Evolutionary conservation across 1,140 invertebrate species (phyloP), one percentile per base, ranked within the genome.

Genomic region (Drosophila tani): DNA sequence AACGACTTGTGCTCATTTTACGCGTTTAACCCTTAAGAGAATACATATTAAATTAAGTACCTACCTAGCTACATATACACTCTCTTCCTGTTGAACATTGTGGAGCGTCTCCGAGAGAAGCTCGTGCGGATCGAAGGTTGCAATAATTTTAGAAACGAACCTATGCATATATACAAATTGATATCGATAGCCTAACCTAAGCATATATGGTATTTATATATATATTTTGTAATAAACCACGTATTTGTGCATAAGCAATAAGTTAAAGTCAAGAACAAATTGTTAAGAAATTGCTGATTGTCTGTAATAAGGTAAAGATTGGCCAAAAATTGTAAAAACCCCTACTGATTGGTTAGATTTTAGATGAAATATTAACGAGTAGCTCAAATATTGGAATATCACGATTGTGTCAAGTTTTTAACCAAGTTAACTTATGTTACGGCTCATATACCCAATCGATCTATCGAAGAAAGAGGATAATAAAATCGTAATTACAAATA

Each of bases 161-260:
- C 59, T 68, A 71, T 49, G 67, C 59, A 85, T 51, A 83, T 67
- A 67, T 46, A 66, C 50, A 78, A 55, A 74, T 75, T 78, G 77
- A 90, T 81, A 74, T 81, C 82, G 70, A 45, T 74, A 80, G 65
- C 5, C 79, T 70, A 62, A 70, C 59, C 2, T 88, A 80, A 84
- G 71, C 51, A 75, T 65, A 75, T 74, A 78, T 70, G 46, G 63
- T 81, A 85, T 75, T 77, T 79, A 84, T 77, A 86, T 56, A 55
- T 55, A 56, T 56, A 40, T 56, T 77, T 84, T 82, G 73, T 73
- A 69, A 68, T 90, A 76, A 82, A 69, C 69, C 66, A 70, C 62
- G 19, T 82, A 79, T 69, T 75, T 69, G 63, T 50, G 56, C 59
- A 64, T 75, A 69, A 53, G 58, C 79, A 63, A 62, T 46, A 62